Conservation (phyloP, 2,888 invertebrate species). For the Drosophila birchii region DNA sequence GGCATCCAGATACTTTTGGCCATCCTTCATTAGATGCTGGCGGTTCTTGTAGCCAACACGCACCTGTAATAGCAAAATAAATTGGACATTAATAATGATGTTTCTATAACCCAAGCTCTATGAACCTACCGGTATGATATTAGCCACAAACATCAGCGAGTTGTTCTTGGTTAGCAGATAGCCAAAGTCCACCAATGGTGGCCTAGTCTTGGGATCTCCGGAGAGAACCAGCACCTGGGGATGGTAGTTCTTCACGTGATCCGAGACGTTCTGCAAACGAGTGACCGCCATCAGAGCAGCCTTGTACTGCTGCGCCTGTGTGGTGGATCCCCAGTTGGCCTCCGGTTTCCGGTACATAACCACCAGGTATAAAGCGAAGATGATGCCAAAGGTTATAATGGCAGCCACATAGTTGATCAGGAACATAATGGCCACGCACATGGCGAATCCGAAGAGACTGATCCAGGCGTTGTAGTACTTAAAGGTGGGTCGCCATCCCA, state of each 20-base stretch:
- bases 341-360: slow-evolving; percentile 98
- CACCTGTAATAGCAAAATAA: slow-evolving; percentile 47
- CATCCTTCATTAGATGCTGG: slow-evolving; percentile 87
- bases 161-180: slow-evolving; percentile 96
- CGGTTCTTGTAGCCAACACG: slow-evolving; percentile 88
- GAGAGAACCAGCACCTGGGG: slow-evolving; percentile 94
- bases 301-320: slow-evolving; percentile 98
- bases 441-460: slow-evolving; percentile 92
- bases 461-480: slow-evolving; percentile 97
- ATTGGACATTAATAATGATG: background rate
- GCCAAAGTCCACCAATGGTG: slow-evolving; percentile 95
- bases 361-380: slow-evolving; percentile 95
- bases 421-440: slow-evolving; percentile 96
- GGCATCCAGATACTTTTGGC: slow-evolving; percentile 92
- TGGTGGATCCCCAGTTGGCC: slow-evolving; percentile 99
- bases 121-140: slow-evolving; percentile 90
- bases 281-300: slow-evolving; percentile 94
- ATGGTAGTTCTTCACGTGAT: slow-evolving; percentile 99
- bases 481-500: slow-evolving; percentile 96
- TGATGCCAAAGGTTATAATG: slow-evolving; percentile 94
- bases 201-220: slow-evolving; percentile 93
- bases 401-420: slow-evolving; percentile 97
- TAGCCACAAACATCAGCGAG: slow-evolving; percentile 95
- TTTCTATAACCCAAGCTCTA: background rate
- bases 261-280: slow-evolving; percentile 92